Conservation (phyloP, 2,888 invertebrate genomes). For the Orgyia antiqua region DNA sequence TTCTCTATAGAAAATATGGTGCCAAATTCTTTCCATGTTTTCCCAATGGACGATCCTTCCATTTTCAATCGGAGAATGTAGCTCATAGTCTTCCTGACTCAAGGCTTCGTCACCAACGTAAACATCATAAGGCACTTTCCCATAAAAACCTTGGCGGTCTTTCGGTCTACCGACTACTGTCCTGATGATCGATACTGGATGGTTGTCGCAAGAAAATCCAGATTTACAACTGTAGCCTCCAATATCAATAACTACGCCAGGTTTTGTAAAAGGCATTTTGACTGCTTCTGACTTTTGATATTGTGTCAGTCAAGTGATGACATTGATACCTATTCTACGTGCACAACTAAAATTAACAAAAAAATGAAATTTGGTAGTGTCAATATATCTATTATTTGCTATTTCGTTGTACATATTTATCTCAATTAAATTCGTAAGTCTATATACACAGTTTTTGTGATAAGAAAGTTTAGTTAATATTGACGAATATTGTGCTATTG, state of each 20-base stretch:
- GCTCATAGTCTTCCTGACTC: conserved; percentile 33
- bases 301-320: too few relatives aligned
- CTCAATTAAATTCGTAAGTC: too few relatives aligned
- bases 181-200: conserved; percentile 58
- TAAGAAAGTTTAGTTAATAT: too few relatives aligned
- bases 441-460: too few relatives aligned
- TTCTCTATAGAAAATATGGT: conserved; percentile 55
- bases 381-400: too few relatives aligned
- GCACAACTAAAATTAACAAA: too few relatives aligned
- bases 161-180: conserved; percentile 55
- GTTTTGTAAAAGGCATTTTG: conserved; percentile 52
- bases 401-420: too few relatives aligned
- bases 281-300: background rate
- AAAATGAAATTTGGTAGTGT: too few relatives aligned
- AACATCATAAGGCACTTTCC: conserved; percentile 50
- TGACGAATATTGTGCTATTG: too few relatives aligned
- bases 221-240: conserved; percentile 58
- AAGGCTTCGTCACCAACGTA: conserved; percentile 50
- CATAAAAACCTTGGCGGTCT: conserved; percentile 44
- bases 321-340: too few relatives aligned
- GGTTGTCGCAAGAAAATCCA: conserved; percentile 64
- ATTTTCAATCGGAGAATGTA: conserved; percentile 39
- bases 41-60: conserved; percentile 61
- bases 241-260: conserved; percentile 56
- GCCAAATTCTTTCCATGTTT: conserved; percentile 64